Evolutionary conservation across 2,797 vertebrate species (phyloP).

Genomic region (Esox lucius): DNA sequence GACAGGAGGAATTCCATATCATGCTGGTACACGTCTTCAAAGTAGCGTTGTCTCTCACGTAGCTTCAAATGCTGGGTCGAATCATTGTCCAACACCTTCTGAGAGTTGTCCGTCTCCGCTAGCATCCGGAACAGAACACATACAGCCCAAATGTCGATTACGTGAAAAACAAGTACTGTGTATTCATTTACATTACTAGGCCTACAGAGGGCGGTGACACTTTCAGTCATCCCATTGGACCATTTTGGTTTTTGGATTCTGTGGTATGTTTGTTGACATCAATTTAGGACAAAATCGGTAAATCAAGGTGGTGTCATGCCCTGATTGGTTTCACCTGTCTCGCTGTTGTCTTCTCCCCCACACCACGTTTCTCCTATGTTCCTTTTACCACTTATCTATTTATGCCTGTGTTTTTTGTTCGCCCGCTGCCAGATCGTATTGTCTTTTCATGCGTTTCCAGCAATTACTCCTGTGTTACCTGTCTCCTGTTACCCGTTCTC

Average conservation of each 20-base stretch:
- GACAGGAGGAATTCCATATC: conserved; percentile 88
- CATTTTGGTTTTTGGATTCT: not conserved
- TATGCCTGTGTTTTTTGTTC: too few relatives aligned
- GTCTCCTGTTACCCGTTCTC: too few relatives aligned
- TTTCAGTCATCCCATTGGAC: not conserved
- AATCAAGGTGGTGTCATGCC: too few relatives aligned
- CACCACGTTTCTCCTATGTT: too few relatives aligned
- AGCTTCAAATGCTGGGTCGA: conserved; percentile 80
- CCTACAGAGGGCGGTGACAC: conserved; percentile 10
- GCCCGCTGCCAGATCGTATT: too few relatives aligned
- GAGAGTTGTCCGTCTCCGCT: conserved; percentile 79
- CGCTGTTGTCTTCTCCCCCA: too few relatives aligned
- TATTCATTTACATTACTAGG: not conserved
- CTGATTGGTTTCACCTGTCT: too few relatives aligned
- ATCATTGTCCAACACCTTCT: conserved; percentile 70
- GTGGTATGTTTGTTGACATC: not conserved
- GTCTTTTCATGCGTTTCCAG: too few relatives aligned
- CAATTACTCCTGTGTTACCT: too few relatives aligned
- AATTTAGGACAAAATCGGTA: too few relatives aligned
- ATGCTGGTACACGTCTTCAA: conserved; percentile 91
- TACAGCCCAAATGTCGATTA: not conserved
- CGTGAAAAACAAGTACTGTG: not conserved
- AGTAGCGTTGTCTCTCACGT: conserved; percentile 86
- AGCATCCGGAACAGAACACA: conserved; percentile 22
- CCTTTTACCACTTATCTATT: too few relatives aligned